These are phyloP conservation scores for Melanotaenia pygmaea DNA, from an alignment of 2,797 vertebrate genomes.

Conservation along the genomic window DNA sequence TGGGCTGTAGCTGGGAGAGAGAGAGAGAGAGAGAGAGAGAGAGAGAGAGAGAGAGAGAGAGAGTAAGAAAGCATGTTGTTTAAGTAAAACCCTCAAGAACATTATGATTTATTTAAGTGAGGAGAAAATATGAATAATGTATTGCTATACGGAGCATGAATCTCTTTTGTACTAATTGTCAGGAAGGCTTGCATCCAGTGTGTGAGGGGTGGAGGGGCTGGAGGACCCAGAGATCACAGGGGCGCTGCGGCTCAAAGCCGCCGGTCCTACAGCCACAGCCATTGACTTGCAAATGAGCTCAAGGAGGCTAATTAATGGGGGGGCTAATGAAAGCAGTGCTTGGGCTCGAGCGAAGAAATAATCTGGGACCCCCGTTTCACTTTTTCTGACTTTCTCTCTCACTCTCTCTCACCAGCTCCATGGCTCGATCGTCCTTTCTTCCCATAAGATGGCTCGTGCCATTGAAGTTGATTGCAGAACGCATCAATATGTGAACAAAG, in stretches of 20 bases:
- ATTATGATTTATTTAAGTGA: slow-evolving; percentile 91
- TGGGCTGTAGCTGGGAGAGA: slow-evolving; percentile 19
- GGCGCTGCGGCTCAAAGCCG: slow-evolving; percentile 90
- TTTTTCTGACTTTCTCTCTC: slow-evolving; percentile 45
- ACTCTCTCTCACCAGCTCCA: slow-evolving; percentile 28
- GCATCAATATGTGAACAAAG: slow-evolving; percentile 91
- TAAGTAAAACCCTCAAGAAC: slow-evolving; percentile 88
- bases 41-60: slow-evolving; percentile 5
- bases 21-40: slow-evolving; percentile 18
- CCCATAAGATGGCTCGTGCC: slow-evolving; percentile 83
- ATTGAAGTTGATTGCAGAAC: slow-evolving; percentile 93
- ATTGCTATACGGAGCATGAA: slow-evolving; percentile 88
- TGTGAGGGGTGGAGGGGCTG: slow-evolving; percentile 85
- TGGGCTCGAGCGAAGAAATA: slow-evolving; percentile 89
- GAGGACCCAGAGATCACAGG: slow-evolving; percentile 94
- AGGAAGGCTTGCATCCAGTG: slow-evolving; percentile 85
- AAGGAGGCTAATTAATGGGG: slow-evolving; percentile 97
- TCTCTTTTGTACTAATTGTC: slow-evolving; percentile 95
- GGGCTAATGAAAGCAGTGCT: slow-evolving; percentile 95
- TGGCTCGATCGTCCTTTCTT: slow-evolving; percentile 47
- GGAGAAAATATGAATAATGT: slow-evolving; percentile 91
- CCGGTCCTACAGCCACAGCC: slow-evolving; percentile 93
- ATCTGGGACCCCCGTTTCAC: slow-evolving; percentile 81
- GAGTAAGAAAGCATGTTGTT: slow-evolving; percentile 71
- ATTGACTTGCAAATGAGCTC: slow-evolving; percentile 99